Percentiles rank a stretch among this genome's conserved stretches.
These are phyloP conservation scores for Trichogramma evanescens DNA, from an alignment of 2,888 invertebrate genomes.

Conservation along the genomic window DNA sequence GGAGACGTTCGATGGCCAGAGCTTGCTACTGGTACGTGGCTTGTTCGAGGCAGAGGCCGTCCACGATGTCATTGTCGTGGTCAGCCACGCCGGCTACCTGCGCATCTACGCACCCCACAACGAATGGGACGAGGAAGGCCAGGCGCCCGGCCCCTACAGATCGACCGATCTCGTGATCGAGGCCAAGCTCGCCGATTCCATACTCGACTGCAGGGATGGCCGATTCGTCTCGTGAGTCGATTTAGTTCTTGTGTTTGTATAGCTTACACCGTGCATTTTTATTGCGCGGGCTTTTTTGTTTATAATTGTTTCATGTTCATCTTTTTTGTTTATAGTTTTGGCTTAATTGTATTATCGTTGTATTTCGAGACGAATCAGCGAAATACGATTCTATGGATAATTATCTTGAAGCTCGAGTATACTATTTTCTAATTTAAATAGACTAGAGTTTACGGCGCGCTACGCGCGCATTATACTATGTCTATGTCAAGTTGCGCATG, in stretches of 20 bases:
- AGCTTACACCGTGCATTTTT: background rate
- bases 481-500: too few species aligned
- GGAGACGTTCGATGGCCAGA: conserved; percentile 49
- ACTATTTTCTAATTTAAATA: too few species aligned
- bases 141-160: conserved; percentile 44
- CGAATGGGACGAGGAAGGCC: conserved; percentile 39
- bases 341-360: too few species aligned
- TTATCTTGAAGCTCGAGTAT: too few species aligned
- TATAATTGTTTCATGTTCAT: background rate
- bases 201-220: conserved; percentile 77
- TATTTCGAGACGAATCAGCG: too few species aligned
- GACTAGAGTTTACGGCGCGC: too few species aligned
- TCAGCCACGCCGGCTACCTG: conserved; percentile 73
- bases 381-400: too few species aligned
- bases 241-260: too few species aligned
- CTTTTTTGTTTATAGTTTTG: too few species aligned
- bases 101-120: conserved; percentile 64
- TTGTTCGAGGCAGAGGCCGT: conserved; percentile 29
- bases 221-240: conserved; percentile 74
- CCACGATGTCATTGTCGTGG: conserved; percentile 63
- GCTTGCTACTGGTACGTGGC: conserved; percentile 33
- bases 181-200: conserved; percentile 62
- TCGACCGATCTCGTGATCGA: conserved; percentile 71
- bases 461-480: too few species aligned
- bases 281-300: background rate